Evolutionary conservation across 2,797 vertebrate genomes (phyloP).

Genomic region (Anabacerthia variegaticeps): DNA sequence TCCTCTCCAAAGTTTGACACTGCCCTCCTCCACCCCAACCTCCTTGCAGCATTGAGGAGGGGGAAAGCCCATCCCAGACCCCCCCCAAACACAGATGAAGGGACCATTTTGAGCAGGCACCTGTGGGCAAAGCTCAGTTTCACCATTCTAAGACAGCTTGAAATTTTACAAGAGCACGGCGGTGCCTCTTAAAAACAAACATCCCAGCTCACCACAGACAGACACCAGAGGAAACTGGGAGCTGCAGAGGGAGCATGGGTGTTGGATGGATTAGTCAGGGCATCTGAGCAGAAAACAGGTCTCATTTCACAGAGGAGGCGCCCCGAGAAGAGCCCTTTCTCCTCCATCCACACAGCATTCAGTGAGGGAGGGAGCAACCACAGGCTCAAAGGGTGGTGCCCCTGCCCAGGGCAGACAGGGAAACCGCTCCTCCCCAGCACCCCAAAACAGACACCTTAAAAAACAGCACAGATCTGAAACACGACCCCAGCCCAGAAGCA

Average conservation of each 20-base stretch:
- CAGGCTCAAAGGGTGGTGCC: neutral
- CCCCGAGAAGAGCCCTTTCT: neutral
- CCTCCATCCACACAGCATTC: neutral
- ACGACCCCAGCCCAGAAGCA: neutral
- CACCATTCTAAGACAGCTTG: neutral
- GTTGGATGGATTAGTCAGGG: too few species aligned
- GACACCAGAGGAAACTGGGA: rapidly evolving
- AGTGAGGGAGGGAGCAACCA: neutral
- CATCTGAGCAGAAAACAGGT: neutral
- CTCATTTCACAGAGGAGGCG: neutral
- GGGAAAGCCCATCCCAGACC: neutral
- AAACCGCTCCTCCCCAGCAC: neutral
- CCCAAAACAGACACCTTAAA: neutral
- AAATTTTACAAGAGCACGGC: neutral
- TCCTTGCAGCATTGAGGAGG: rapidly evolving
- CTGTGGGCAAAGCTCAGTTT: neutral
- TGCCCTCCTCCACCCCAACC: neutral
- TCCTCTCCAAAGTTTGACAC: neutral
- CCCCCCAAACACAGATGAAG: neutral
- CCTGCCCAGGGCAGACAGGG: neutral
- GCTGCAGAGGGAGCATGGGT: rapidly evolving
- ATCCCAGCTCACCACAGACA: neutral
- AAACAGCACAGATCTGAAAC: neutral
- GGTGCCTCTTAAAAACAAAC: neutral
- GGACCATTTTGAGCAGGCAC: neutral